Conservation (phyloP, 2,888 invertebrate genomes). For the Hoplodrina blanda region DNA sequence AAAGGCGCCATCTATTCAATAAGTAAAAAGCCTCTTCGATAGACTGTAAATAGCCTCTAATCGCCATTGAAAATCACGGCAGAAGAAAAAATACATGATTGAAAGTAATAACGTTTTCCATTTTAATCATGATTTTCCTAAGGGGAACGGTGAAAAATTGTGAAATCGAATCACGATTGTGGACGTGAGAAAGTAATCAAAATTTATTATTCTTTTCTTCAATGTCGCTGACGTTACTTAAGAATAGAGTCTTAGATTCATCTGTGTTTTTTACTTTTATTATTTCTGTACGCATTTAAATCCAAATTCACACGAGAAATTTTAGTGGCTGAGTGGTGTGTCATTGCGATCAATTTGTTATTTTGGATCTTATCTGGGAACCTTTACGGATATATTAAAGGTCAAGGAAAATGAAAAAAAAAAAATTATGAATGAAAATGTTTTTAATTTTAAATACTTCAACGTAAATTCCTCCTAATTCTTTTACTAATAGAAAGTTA, state of each 20-base stretch:
- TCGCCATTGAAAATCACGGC: constrained; percentile 65
- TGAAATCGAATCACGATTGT: constrained; percentile 87
- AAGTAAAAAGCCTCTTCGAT: constrained; percentile 53
- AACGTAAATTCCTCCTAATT: no score
- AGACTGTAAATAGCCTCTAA: constrained; percentile 60
- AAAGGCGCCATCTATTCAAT: constrained; percentile 58
- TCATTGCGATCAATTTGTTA: no score
- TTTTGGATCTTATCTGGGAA: no score
- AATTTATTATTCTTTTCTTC: constrained; percentile 88
- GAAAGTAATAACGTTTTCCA: constrained; percentile 79
- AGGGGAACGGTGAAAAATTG: constrained; percentile 82
- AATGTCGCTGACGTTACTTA: constrained; percentile 79
- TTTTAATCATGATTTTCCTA: constrained; percentile 84
- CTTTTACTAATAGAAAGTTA: no score
- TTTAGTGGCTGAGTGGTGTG: constrained; percentile 32
- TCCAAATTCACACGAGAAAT: constrained; percentile 41
- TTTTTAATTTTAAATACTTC: no score
- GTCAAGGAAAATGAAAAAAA: no score
- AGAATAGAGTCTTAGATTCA: constrained; percentile 78
- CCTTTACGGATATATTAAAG: no score
- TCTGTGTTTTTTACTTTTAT: constrained; percentile 65
- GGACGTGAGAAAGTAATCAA: constrained; percentile 89
- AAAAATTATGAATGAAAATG: no score
- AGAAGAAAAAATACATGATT: constrained; percentile 67
- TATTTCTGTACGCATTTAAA: constrained; percentile 30